Conservation (phyloP, 2,797 vertebrate genomes). For the Ambastaia sidthimunki region DNA sequence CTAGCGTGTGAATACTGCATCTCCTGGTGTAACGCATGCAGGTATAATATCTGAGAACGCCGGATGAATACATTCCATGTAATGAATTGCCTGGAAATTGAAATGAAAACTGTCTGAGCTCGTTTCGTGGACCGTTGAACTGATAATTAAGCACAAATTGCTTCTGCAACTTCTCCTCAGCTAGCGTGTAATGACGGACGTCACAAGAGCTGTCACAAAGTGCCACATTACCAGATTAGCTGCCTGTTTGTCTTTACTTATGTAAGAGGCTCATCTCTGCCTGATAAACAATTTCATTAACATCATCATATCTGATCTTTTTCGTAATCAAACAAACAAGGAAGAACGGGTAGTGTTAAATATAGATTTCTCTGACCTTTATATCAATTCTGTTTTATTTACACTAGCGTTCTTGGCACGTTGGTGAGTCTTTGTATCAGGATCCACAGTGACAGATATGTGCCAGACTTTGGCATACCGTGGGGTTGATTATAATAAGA, state of each 20-base stretch:
- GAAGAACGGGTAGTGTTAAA: not conserved
- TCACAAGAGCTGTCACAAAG: slow-evolving; percentile 12
- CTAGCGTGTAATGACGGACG: not conserved
- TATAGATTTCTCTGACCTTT: not conserved
- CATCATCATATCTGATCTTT: too few species aligned
- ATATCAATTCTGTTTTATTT: not conserved
- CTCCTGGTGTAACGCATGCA: slow-evolving; percentile 39
- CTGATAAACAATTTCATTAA: not conserved
- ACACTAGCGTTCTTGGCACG: not conserved
- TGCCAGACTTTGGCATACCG: too few species aligned
- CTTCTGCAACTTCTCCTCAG: not conserved
- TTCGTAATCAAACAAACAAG: not conserved
- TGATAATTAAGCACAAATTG: slow-evolving; percentile 24
- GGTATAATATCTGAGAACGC: too few species aligned
- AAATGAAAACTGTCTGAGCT: slow-evolving; percentile 21
- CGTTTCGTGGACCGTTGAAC: slow-evolving; percentile 17
- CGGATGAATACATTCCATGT: not conserved
- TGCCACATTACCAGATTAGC: not conserved
- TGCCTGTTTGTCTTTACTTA: not conserved
- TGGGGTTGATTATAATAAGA: too few species aligned
- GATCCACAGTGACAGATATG: too few species aligned
- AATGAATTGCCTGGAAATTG: slow-evolving; percentile 41
- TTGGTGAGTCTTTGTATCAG: not conserved
- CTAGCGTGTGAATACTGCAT: slow-evolving; percentile 19
- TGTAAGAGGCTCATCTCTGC: not conserved